phyloP scores from a whole-genome alignment of 2,113 vertebrate genomes.

The Bufo gargarizans region DNA sequence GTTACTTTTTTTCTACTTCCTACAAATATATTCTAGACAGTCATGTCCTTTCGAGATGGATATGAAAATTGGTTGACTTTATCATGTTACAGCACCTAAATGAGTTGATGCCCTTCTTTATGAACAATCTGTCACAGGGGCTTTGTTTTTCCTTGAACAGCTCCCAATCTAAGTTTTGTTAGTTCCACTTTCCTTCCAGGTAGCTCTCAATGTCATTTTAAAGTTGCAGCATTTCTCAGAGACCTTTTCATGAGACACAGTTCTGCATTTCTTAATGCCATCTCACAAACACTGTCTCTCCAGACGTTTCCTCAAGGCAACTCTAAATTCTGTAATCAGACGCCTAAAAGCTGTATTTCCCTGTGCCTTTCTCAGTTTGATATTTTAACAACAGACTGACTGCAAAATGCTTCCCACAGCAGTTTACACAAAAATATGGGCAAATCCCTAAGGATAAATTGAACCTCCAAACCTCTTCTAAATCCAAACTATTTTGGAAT shows the following conservation, averaged over 20 bases:
- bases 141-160: constrained; percentile 63
- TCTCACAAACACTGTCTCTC: constrained; percentile 39
- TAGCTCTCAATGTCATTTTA: constrained; percentile 66
- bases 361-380: constrained; percentile 53
- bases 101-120: constrained; percentile 65
- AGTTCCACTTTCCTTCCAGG: constrained; percentile 71
- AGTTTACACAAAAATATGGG: constrained; percentile 61
- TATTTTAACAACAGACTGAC: constrained; percentile 66
- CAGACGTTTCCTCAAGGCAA: constrained; percentile 62
- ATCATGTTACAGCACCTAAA: constrained; percentile 59
- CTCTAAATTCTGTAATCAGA: constrained; percentile 57
- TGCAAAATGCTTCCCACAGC: constrained; percentile 61
- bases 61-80: constrained; percentile 33
- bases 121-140: constrained; percentile 71
- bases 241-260: constrained; percentile 60
- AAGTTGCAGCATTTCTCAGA: constrained; percentile 66
- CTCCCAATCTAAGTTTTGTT: constrained; percentile 69
- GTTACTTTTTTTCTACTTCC: not conserved
- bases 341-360: constrained; percentile 49
- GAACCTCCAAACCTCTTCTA: constrained; percentile 13
- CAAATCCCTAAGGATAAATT: constrained; percentile 59
- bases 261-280: constrained; percentile 61
- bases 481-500: constrained; percentile 24
- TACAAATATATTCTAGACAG: constrained; percentile 5
- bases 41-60: not conserved